Evolutionary conservation across 2,888 invertebrate species (phyloP), one percentile per base, ranked within the genome.

Genomic region (Archaeoteleia sp.): DNA sequence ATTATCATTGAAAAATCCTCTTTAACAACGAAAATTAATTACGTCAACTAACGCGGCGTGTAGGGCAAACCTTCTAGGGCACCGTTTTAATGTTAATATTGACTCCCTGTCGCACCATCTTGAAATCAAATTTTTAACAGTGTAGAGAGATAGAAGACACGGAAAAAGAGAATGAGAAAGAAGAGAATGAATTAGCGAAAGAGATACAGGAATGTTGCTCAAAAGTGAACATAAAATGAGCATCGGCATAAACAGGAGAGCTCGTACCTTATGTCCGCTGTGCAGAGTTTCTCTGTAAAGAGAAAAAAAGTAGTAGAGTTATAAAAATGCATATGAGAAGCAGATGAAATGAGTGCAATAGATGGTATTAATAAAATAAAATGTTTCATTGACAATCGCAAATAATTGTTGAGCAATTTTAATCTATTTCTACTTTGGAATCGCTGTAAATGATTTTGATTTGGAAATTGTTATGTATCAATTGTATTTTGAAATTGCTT

Each of bases 281-380:
- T 82, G 82, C 74, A 84, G 83, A 79, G 81, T 79, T 74, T 80
- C 84, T 83, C 84, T 84, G 84, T 77, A 84, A 84, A 82, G 78
- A 78, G 77, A 79, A 78, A 83, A 82, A 84, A 78, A 82, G 81
- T 74, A 80, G 78, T 78, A 82, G 72, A 81, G 81, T 84, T 84
- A 83, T 81, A 84, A 77, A 78, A 75, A 78, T 70, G 73, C 74
- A 73, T 71, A 78, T 43, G 49, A 60, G 43, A 67, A 60, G 60
- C 60, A 42, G 49, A 60, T 37, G 13, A 46, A 35, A 32, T 53
- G 40, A 53, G 23, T 46, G 45, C 55, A 43, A 57, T 20, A 57
- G 55, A 51, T 32, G 34, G 9, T 37, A 51, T 30, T 20, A 37
- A 29, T 17, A 37, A 46, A 34, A 45, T n/a, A 20, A 29, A 46